Evolutionary conservation across 2,113 vertebrate genomes (phyloP).

Genomic region (Gila orcuttii): DNA sequence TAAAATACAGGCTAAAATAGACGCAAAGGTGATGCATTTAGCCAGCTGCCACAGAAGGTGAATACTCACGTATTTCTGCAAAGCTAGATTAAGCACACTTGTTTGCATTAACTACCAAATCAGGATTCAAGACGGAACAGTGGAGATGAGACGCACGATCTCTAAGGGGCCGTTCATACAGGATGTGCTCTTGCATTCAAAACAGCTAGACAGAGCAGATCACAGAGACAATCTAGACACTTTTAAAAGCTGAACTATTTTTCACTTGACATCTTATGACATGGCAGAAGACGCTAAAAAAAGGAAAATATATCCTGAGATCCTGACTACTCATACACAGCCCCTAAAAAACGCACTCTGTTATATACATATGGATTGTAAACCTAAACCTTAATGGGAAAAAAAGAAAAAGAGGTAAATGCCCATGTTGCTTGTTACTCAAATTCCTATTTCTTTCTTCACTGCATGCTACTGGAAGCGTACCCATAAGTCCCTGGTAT

Average conservation of each 20-base stretch:
- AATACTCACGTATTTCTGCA: background rate
- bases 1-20: background rate
- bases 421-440: background rate
- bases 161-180: background rate
- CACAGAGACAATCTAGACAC: background rate
- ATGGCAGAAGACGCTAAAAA: background rate
- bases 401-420: background rate
- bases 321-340: background rate
- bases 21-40: background rate
- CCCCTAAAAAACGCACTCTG: background rate
- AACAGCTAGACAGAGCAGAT: background rate
- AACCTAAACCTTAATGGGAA: background rate
- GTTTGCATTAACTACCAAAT: slow-evolving; percentile 5
- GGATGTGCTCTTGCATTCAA: background rate
- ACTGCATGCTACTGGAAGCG: background rate
- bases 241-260: no score
- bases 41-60: background rate
- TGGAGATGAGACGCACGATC: background rate
- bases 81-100: background rate
- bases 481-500: background rate
- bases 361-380: background rate
- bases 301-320: background rate
- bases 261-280: background rate
- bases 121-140: background rate
- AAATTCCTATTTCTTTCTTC: background rate